A percentile compares a stretch with the other conserved stretches of the same genome.
Evolutionary conservation across 2,888 invertebrate species (phyloP).

Genomic region (Ethmia dodecea): DNA sequence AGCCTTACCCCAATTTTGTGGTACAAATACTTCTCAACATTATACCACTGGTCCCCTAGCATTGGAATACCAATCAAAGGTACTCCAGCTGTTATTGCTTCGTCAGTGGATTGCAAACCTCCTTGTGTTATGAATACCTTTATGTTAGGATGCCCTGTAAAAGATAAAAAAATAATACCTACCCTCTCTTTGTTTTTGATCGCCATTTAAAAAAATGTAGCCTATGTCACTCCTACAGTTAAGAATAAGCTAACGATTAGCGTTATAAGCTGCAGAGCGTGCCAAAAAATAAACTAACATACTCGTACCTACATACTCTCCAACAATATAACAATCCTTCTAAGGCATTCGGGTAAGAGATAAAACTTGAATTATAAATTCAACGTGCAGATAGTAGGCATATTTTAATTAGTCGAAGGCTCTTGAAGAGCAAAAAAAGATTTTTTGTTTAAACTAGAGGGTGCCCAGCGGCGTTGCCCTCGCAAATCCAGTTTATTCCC

Average conservation of each 20-base stretch:
- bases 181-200: background rate
- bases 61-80: conserved; percentile 60
- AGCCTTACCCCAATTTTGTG: conserved; percentile 38
- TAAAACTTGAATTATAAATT: too few relatives aligned
- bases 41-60: conserved; percentile 58
- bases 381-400: too few relatives aligned
- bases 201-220: background rate
- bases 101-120: conserved; percentile 65
- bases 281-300: too few relatives aligned
- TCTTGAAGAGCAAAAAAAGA: too few relatives aligned
- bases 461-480: too few relatives aligned
- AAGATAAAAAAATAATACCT: conserved; percentile 2
- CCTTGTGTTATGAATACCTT: conserved; percentile 69
- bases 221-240: background rate
- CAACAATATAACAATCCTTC: too few relatives aligned
- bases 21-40: conserved; percentile 41
- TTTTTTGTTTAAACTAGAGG: too few relatives aligned
- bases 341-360: too few relatives aligned
- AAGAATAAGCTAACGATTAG: background rate
- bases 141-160: conserved; percentile 55
- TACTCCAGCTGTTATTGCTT: conserved; percentile 54
- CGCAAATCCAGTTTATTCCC: too few relatives aligned
- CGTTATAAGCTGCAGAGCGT: too few relatives aligned
- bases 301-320: too few relatives aligned
- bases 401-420: too few relatives aligned